Base-by-base conservation (phyloP, 2,797 vertebrate genomes). In the Eulemur coronatus region DNA sequence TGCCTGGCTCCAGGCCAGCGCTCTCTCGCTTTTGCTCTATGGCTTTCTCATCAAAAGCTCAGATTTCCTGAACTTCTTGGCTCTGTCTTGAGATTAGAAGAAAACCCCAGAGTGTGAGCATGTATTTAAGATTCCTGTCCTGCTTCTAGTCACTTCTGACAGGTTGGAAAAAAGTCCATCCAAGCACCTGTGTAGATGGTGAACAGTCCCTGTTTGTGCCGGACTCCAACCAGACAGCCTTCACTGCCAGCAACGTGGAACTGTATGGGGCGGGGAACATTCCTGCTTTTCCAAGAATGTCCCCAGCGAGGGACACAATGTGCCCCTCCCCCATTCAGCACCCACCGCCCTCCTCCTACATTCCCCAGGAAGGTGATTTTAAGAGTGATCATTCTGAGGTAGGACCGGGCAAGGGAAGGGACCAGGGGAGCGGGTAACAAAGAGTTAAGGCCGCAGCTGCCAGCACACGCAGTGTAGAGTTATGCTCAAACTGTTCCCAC, bases 401-500 rank as follows among this genome's bases (percentile, higher is more conserved):
- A 43, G 63, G 75, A 85, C 13, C 13, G 13, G 78, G 38, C 52
- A 4, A 84, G 46, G 0, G 17, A 35, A 57, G 84, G 72, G 52
- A 0, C 5, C 82, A 0, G 2, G 3, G 94, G 79, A 89, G 93
- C 63, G 98, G 98, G 78, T 96, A 98, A 92, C 97, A 98, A 98
- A 97, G 98, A 97, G 98, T 99, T 98, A 98, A 98, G 17, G 94
- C 95, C 78, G 97, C 98, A 98, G 98, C 98, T 98, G 98, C 98
- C 97, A 97, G 98, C 97, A 92, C 96, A 35, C 67, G 97, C 94
- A 78, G 98, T 98, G 98, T 97, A 48, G 98, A 98, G 98, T 97
- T 98, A 95, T 98, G 98, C 98, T 97, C 98, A 98, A 96, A 99
- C 98, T 98, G 98, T 98, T 99, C 98, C 98, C 98, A 98, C 97